Percentiles rank a stretch among this genome's conserved stretches.
Evolutionary conservation across 2,888 invertebrate species (phyloP).

Genomic region (Dynastes tityus): DNA sequence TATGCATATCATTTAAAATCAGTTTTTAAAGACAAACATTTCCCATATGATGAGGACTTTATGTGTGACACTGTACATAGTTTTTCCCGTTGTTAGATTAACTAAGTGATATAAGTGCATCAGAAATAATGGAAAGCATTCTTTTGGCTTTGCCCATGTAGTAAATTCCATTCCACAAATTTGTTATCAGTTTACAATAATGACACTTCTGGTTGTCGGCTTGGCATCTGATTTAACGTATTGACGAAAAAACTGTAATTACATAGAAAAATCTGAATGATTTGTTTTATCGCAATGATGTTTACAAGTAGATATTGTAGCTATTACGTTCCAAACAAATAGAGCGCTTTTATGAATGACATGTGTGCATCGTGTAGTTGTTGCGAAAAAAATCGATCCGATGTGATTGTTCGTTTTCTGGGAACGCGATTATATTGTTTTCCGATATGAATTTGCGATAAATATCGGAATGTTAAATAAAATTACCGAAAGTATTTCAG

Average conservation of each 20-base stretch:
- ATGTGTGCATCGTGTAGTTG: neutral
- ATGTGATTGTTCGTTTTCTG: neutral
- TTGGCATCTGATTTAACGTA: neutral
- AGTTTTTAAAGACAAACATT: too few relatives aligned
- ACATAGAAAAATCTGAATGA: conserved; percentile 15
- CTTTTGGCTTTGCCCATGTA: too few relatives aligned
- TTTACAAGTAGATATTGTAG: neutral
- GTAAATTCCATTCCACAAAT: too few relatives aligned
- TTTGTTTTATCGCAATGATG: conserved; percentile 4
- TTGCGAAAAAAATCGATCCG: conserved; percentile 3
- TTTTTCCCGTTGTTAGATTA: too few relatives aligned
- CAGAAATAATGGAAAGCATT: too few relatives aligned
- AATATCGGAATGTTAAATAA: neutral
- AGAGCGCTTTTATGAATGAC: conserved; percentile 22
- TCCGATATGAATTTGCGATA: neutral
- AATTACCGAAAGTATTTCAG: conserved; percentile 8
- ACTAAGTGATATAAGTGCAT: too few relatives aligned
- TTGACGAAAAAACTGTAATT: conserved; percentile 11
- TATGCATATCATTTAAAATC: too few relatives aligned
- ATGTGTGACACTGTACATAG: too few relatives aligned
- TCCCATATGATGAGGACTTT: too few relatives aligned
- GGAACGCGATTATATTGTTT: conserved; percentile 3
- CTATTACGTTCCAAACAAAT: conserved; percentile 17
- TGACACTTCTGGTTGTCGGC: too few relatives aligned
- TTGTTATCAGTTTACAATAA: too few relatives aligned